Base-by-base conservation (phyloP, 1,140 invertebrate species). In the Camponotus pennsylvanicus region DNA sequence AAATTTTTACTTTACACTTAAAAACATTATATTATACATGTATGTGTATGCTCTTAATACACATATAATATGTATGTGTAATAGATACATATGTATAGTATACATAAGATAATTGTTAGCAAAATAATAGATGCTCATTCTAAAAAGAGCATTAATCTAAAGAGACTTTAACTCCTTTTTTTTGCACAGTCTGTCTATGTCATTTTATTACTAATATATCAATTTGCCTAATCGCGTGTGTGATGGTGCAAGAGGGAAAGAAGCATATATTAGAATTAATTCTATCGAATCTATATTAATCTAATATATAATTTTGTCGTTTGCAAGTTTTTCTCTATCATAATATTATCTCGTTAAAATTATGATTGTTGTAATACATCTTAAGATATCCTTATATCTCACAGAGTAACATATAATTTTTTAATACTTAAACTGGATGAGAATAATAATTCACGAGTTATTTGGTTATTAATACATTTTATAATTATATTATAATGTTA, bases 321-420 rank as follows among this genome's bases (percentile, higher is more conserved):
- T 78, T 64, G 63, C 21, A 82, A 27, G 42, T 2, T 61, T 15
- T 82, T 70, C 45, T 67, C 52, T 80, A 57, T 57, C 55, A 7
- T 37, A 18, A 82, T 9, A 82, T 82, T 71, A 71, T 59, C 45
- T 73, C 79, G 40, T 82, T 82, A 73, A 82, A 71, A 80, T 80
- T 70, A 80, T 57, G 67, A 69, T 80, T 69, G 49, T 80, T 69
- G 21, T 42, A 69, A 79, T 13, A 40, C 3, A 49, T 49, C 5
- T 27, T 45, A 37, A 67, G 18, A 40, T 27, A 15, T 49, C 5
- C 42, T 45, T 49, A 42, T 11, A 34, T 13, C 61, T 80, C 42
- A 13, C 32, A 13, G 34, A 55, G 8, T 18, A 52, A 11, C 11
- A 21, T 34, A 21, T 34, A 21, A 82, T 49, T 73, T 11, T 73